Conservation (phyloP, 2,888 invertebrate species). For the Apotomis capreana region DNA sequence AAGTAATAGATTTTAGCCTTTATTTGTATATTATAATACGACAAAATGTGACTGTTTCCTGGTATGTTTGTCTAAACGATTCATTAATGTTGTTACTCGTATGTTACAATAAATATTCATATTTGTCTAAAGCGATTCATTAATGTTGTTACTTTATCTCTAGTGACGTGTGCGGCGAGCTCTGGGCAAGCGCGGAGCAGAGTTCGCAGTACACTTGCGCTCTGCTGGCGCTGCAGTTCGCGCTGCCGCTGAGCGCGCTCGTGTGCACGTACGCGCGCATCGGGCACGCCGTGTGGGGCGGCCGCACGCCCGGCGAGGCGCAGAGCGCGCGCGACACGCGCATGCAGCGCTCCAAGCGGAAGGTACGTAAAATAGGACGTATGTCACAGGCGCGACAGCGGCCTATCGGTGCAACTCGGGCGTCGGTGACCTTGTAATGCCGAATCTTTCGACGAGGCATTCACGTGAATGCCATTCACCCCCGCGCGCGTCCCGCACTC, state of each 20-base stretch:
- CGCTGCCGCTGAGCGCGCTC: constrained; percentile 91
- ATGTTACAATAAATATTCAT: too few relatives aligned
- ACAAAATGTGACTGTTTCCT: too few relatives aligned
- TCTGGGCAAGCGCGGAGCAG: constrained; percentile 86
- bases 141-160: constrained; percentile 49
- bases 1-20: too few relatives aligned
- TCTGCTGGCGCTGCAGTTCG: constrained; percentile 91
- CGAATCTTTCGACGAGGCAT: too few relatives aligned
- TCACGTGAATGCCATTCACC: too few relatives aligned
- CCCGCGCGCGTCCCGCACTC: too few relatives aligned
- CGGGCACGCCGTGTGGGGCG: constrained; percentile 93
- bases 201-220: constrained; percentile 90
- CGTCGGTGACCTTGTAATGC: too few relatives aligned
- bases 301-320: constrained; percentile 93
- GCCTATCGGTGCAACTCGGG: too few relatives aligned
- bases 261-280: constrained; percentile 94
- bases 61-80: too few relatives aligned
- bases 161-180: constrained; percentile 88
- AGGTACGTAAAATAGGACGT: constrained; percentile 80
- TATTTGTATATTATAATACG: too few relatives aligned
- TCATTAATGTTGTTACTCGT: too few relatives aligned
- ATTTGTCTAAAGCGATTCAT: background rate
- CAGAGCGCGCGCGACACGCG: constrained; percentile 91
- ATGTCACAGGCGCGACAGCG: too few relatives aligned
- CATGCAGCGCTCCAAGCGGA: constrained; percentile 93